A percentile compares a stretch with the other conserved stretches of the same genome.
Evolutionary conservation across 2,888 invertebrate species (phyloP).

Genomic region (Brachyopa scutellaris): DNA sequence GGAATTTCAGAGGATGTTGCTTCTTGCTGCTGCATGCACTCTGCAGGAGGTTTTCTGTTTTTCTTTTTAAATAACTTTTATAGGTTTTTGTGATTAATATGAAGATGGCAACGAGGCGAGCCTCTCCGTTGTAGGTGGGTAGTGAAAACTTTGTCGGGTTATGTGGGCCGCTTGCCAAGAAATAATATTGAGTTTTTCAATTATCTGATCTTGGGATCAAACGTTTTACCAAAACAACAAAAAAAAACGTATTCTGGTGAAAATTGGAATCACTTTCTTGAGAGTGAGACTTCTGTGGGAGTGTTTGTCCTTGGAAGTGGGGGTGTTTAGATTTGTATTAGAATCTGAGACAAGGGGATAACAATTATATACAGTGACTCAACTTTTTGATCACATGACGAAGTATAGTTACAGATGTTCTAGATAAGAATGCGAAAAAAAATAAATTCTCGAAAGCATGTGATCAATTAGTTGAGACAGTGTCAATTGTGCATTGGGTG

Average conservation of each 20-base stretch:
- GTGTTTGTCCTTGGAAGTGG: neutral
- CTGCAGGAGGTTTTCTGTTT: constrained; percentile 2
- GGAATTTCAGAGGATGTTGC: constrained; percentile 60
- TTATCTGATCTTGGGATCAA: constrained; percentile 66
- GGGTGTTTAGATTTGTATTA: too few species aligned
- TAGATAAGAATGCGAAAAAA: too few species aligned
- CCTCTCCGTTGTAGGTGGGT: constrained; percentile 12
- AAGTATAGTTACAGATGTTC: too few species aligned
- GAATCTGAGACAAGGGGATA: too few species aligned
- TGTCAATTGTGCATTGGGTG: too few species aligned
- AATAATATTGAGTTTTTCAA: constrained; percentile 70
- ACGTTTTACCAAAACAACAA: too few species aligned
- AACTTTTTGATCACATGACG: too few species aligned
- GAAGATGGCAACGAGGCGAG: constrained; percentile 38
- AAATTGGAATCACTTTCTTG: neutral
- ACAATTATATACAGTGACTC: too few species aligned
- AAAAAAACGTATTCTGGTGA: constrained; percentile 57
- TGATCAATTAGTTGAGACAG: too few species aligned
- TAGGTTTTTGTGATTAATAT: constrained; percentile 68
- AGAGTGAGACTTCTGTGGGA: neutral
- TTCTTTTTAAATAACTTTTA: constrained; percentile 58
- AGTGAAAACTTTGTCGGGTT: constrained; percentile 48
- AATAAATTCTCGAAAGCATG: too few species aligned
- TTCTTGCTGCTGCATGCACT: constrained; percentile 24
- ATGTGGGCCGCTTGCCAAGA: constrained; percentile 67